Conservation (phyloP, 64 coral and sea anemone genomes). For the Dendrophyllia cribrosa region DNA sequence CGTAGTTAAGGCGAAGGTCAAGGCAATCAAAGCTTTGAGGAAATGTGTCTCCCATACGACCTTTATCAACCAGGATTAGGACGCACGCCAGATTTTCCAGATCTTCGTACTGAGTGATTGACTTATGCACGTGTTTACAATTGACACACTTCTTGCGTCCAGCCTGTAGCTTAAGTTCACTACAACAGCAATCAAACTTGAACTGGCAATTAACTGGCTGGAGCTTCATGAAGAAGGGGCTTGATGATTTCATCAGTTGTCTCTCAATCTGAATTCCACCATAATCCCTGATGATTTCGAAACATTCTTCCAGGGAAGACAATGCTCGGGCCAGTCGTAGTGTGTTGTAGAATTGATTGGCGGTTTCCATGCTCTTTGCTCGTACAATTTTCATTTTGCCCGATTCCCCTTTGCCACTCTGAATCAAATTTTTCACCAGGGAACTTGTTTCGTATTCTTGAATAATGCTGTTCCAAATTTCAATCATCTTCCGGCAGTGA, state of each 20-base stretch:
- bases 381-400: constrained; percentile 64
- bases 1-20: constrained; percentile 60
- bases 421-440: constrained; percentile 21
- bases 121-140: constrained; percentile 52
- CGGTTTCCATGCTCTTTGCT: constrained; percentile 62
- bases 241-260: constrained; percentile 70
- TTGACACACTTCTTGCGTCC: constrained; percentile 13
- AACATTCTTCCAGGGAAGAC: constrained; percentile 12
- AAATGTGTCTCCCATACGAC: constrained; percentile 74
- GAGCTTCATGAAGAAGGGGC: constrained; percentile 30
- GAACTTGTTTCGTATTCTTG: constrained; percentile 27
- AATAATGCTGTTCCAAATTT: neutral
- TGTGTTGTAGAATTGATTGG: constrained; percentile 52
- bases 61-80: constrained; percentile 67
- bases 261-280: constrained; percentile 68
- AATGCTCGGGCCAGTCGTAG: constrained; percentile 25
- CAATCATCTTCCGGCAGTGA: neutral
- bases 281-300: constrained; percentile 68
- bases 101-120: constrained; percentile 62
- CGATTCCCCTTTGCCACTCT: neutral
- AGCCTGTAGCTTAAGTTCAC: neutral
- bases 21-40: constrained; percentile 64
- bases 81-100: constrained; percentile 60
- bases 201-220: constrained; percentile 1
- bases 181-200: constrained; percentile 35